Evolutionary conservation across 2,113 vertebrate species (phyloP).

Genomic region (Cynopterus brachyotis): DNA sequence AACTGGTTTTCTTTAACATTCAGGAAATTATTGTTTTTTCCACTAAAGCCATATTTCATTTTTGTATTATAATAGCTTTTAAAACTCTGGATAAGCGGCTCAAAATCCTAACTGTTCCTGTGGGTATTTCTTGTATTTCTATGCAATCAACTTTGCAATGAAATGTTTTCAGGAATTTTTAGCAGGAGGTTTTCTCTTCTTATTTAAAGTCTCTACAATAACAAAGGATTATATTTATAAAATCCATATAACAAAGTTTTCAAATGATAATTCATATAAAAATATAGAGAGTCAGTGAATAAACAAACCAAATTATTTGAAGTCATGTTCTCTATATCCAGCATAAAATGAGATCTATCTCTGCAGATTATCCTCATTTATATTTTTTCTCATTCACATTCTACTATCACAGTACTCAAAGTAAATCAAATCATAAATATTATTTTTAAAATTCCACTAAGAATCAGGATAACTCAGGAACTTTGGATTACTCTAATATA

Average conservation of each 20-base stretch:
- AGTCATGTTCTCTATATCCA: neutral
- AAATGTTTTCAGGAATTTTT: neutral
- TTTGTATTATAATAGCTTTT: constrained; percentile 25
- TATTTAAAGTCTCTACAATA: neutral
- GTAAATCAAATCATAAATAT: neutral
- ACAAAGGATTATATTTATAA: neutral
- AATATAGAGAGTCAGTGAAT: neutral
- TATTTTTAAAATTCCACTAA: neutral
- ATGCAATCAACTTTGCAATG: constrained; percentile 25
- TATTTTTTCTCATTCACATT: neutral
- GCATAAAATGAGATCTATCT: neutral
- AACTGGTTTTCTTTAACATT: constrained; percentile 11
- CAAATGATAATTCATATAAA: neutral
- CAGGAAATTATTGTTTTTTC: constrained; percentile 49
- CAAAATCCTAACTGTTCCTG: constrained; percentile 4
- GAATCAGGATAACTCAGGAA: neutral
- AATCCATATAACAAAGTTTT: neutral
- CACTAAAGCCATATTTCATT: constrained; percentile 29
- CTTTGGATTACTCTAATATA: neutral
- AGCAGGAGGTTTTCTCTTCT: neutral
- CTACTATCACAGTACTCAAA: neutral
- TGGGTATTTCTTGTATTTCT: constrained; percentile 19
- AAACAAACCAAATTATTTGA: neutral
- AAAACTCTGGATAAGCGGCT: constrained; percentile 3
- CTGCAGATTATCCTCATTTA: neutral